Evolutionary conservation across 2,797 vertebrate species (phyloP).

Genomic region (Enteromius thamalakanensis): DNA sequence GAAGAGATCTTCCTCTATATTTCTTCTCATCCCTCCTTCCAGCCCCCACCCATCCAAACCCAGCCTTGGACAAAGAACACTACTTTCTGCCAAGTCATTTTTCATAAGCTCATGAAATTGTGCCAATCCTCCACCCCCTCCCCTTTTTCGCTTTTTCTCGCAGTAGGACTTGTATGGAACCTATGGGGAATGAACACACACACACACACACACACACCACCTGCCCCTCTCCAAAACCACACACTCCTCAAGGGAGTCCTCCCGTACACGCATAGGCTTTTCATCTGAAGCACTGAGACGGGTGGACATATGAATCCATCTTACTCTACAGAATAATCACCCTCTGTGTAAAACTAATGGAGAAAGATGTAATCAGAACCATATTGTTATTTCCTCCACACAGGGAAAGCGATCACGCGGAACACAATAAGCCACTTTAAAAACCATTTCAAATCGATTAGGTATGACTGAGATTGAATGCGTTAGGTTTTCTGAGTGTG

Average conservation of each 20-base stretch:
- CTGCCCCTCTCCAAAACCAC: constrained; percentile 54
- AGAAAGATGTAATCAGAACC: constrained; percentile 58
- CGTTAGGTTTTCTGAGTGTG: constrained; percentile 25
- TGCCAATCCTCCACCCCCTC: constrained; percentile 67
- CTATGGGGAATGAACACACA: constrained; percentile 39
- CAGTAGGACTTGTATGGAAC: constrained; percentile 24
- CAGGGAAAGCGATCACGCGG: constrained; percentile 15
- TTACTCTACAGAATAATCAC: constrained; percentile 57
- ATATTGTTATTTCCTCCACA: constrained; percentile 51
- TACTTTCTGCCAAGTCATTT: constrained; percentile 70
- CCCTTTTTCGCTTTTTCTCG: constrained; percentile 18
- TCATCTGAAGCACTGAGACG: constrained; percentile 50
- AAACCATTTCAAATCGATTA: constrained; percentile 43
- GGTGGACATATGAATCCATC: constrained; percentile 58
- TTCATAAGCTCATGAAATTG: constrained; percentile 73
- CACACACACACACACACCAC: constrained; percentile 48
- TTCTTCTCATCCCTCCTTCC: constrained; percentile 48
- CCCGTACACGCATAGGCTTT: constrained; percentile 52
- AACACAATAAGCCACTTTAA: constrained; percentile 45
- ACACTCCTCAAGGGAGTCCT: constrained; percentile 50
- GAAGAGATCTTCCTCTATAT: constrained; percentile 51
- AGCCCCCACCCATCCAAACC: constrained; percentile 34
- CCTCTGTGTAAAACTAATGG: constrained; percentile 55
- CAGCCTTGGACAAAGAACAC: constrained; percentile 65
- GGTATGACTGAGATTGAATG: constrained; percentile 25